These are phyloP conservation scores for Cerastoderma edule DNA, from an alignment of 2,888 invertebrate species.

Conservation along the genomic window DNA sequence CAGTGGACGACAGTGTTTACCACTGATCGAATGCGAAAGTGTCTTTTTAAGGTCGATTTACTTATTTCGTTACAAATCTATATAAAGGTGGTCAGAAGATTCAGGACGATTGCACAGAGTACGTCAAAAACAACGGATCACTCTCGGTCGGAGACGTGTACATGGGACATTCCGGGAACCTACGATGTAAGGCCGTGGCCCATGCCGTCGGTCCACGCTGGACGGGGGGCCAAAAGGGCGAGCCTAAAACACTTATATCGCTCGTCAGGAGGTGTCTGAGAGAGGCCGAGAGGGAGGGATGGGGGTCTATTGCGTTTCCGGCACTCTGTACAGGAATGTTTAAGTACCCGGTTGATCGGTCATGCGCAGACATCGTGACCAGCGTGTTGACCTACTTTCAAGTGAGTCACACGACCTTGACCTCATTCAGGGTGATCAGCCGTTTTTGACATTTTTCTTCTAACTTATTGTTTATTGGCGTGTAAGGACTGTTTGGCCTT, in stretches of 20 bases:
- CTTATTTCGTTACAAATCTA: too few relatives aligned
- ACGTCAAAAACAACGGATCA: conserved; percentile 39
- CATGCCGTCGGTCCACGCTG: conserved; percentile 65
- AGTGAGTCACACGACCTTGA: too few relatives aligned
- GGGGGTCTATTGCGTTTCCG: conserved; percentile 69
- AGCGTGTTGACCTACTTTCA: conserved; percentile 46
- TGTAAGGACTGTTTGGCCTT: too few relatives aligned
- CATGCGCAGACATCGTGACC: conserved; percentile 48
- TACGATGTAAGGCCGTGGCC: conserved; percentile 53
- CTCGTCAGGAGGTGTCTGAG: conserved; percentile 44
- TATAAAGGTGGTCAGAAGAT: conserved; percentile 70
- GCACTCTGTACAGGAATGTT: conserved; percentile 70
- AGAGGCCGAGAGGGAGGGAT: conserved; percentile 27
- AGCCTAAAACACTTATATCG: conserved; percentile 40
- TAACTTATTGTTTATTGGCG: too few relatives aligned
- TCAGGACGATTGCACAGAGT: conserved; percentile 63
- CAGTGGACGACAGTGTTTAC: background rate
- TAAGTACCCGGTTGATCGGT: conserved; percentile 38
- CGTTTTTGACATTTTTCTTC: too few relatives aligned
- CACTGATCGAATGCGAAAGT: too few relatives aligned
- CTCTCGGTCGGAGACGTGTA: conserved; percentile 55
- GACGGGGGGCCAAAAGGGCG: conserved; percentile 53
- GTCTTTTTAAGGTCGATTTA: too few relatives aligned
- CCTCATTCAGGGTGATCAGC: too few relatives aligned
- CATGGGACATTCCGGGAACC: conserved; percentile 40